Conservation (phyloP, 23 tunicate species). For the Ciona savignyi region DNA sequence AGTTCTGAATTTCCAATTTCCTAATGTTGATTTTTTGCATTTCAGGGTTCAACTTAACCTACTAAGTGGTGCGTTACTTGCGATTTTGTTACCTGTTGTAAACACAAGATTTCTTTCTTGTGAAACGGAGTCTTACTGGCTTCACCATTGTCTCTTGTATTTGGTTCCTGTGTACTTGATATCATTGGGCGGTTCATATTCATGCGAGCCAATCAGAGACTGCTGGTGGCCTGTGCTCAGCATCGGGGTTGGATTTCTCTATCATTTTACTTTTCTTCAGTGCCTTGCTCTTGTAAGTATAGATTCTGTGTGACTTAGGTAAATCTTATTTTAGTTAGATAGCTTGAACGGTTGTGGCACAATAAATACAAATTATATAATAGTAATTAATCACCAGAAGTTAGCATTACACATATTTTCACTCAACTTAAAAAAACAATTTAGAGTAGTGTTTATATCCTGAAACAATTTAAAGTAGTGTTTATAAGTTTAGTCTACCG, state of each 20-base stretch:
- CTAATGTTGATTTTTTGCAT: not conserved
- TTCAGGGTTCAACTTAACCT: slow-evolving; percentile 74
- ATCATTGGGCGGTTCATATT: slow-evolving; percentile 45
- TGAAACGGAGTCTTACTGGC: slow-evolving; percentile 73
- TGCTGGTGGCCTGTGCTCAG: slow-evolving; percentile 59
- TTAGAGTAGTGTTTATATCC: too few relatives aligned
- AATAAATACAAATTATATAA: too few relatives aligned
- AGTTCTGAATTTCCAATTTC: not conserved
- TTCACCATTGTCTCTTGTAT: slow-evolving; percentile 77
- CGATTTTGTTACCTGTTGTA: slow-evolving; percentile 59
- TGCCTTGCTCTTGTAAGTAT: slow-evolving; percentile 62
- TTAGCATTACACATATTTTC: too few relatives aligned
- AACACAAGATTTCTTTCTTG: slow-evolving; percentile 66
- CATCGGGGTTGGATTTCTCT: slow-evolving; percentile 57
- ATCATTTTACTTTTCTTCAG: slow-evolving; percentile 76
- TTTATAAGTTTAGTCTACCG: too few relatives aligned
- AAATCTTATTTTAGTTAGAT: too few relatives aligned
- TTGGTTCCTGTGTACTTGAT: slow-evolving; percentile 57
- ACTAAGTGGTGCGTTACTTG: slow-evolving; percentile 72
- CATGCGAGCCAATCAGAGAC: slow-evolving; percentile 49
- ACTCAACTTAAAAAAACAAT: too few relatives aligned
- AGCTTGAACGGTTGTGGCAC: not conserved
- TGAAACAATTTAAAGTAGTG: too few relatives aligned
- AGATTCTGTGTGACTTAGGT: not conserved
- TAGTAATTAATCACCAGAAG: too few relatives aligned